Base-by-base conservation (phyloP, 2,888 invertebrate species). In the Hipparchia semele region DNA sequence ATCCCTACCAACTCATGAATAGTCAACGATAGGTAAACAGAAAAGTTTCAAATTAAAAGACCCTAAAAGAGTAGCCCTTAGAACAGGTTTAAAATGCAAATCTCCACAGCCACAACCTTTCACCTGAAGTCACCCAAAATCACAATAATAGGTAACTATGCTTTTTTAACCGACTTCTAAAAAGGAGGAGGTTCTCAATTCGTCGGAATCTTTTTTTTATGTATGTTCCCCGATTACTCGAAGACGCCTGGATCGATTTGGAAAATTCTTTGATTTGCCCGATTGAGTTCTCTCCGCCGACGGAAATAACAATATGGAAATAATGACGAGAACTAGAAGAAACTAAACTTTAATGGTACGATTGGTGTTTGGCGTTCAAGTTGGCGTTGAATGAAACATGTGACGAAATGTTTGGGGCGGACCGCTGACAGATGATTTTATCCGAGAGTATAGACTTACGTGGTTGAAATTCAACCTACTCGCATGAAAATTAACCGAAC, bases 1-100 rank as follows among this genome's bases (percentile, higher is more conserved):
- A 53, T 65, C 33, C 51, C 65, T 51, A 33, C 65, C 10, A 53
- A 2, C 51, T 53, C 65, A 65, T 65, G 65, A 65, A 65, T 65
- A 65, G 23, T 65, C 51, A 65, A 65, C 33, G 65, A 39, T 65
- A 12, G 9, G 12, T 65, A 13, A 51, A 53, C 33, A 65, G 51
- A 51, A 23, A 51, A 23, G 10, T 23, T 51, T 65, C 9, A 33
- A 51, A 53, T 65, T 12, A 65, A 65, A 51, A 51, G 10, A 33
- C 23, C 51, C 12, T 13, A 64, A 49, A 12, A 64, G 49, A 53
- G 51, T 53, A 65, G 65, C 65, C 51, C 12, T 59, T 60, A 10
- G 12, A 33, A 6, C 64, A 23, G 33, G 23, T 65, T 53, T 39
- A 53, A 53, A 53, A 65, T 65, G 65, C 53, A 53, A 65, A 65